Conservation (phyloP, 2,113 vertebrate genomes). For the Bettongia penicillata region DNA sequence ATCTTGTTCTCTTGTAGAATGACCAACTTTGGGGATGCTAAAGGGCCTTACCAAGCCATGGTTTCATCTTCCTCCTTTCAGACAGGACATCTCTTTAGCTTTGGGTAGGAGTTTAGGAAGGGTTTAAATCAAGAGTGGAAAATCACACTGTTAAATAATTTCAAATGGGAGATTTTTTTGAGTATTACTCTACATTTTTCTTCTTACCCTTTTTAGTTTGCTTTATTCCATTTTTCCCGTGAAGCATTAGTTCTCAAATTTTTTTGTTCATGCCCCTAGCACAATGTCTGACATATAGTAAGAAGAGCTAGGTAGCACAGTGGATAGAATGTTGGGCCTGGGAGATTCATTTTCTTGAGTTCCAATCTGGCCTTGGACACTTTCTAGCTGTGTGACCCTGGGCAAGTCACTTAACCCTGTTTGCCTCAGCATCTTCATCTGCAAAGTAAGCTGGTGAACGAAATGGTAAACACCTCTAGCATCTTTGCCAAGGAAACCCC, state of each 20-base stretch:
- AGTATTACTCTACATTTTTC: background rate
- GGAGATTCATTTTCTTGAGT: background rate
- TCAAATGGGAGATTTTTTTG: background rate
- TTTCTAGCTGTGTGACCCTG: no score
- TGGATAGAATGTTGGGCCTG: background rate
- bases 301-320: background rate
- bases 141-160: background rate
- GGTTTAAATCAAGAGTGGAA: background rate
- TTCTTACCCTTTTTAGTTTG: background rate
- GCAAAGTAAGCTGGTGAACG: no score
- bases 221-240: background rate
- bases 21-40: background rate
- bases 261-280: background rate
- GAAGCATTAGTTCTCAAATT: background rate
- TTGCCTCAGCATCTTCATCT: no score
- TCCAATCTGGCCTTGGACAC: background rate
- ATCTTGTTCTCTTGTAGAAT: background rate
- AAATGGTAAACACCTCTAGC: no score
- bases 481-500: no score
- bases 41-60: background rate
- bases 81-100: background rate
- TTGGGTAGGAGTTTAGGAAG: background rate
- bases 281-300: background rate
- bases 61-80: background rate
- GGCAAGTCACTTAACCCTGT: no score